Percentiles rank a stretch among this genome's conserved stretches.
Conservation (phyloP, 2,888 invertebrate species). For the Caradrina kadenii region DNA sequence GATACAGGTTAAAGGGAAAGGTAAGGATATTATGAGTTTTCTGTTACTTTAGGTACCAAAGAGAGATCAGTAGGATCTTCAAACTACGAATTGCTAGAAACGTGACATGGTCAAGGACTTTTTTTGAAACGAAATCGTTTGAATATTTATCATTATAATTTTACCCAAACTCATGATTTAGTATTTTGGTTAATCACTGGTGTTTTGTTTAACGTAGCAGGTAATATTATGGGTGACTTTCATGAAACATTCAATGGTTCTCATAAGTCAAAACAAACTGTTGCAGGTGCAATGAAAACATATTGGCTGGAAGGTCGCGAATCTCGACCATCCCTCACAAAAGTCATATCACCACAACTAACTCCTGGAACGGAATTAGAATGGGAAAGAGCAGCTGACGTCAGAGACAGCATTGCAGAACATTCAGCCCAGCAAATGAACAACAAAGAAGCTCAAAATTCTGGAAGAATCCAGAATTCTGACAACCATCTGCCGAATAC, state of each 20-base stretch:
- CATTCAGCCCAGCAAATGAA: slow-evolving; percentile 82
- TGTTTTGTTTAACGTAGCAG: neutral
- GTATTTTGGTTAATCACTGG: neutral
- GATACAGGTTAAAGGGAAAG: slow-evolving; percentile 97
- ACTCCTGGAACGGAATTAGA: slow-evolving; percentile 83
- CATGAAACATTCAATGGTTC: slow-evolving; percentile 9
- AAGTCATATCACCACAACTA: slow-evolving; percentile 84
- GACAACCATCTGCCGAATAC: slow-evolving; percentile 72
- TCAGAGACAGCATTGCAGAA: slow-evolving; percentile 85
- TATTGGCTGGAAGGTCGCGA: slow-evolving; percentile 96
- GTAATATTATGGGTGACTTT: neutral
- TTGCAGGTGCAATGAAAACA: slow-evolving; percentile 95
- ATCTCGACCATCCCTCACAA: slow-evolving; percentile 90
- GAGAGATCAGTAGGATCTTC: neutral
- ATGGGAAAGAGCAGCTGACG: slow-evolving; percentile 87
- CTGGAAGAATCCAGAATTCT: slow-evolving; percentile 50
- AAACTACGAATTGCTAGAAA: neutral
- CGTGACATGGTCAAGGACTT: too few relatives aligned
- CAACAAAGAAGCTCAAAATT: slow-evolving; percentile 71
- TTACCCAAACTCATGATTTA: neutral
- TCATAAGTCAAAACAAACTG: slow-evolving; percentile 33
- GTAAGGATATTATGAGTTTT: slow-evolving; percentile 76
- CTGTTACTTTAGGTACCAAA: neutral
- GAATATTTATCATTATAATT: neutral
- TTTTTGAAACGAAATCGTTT: too few relatives aligned